Evolutionary conservation across 2,888 invertebrate genomes (phyloP).

Genomic region (Enchytraeus crypticus): DNA sequence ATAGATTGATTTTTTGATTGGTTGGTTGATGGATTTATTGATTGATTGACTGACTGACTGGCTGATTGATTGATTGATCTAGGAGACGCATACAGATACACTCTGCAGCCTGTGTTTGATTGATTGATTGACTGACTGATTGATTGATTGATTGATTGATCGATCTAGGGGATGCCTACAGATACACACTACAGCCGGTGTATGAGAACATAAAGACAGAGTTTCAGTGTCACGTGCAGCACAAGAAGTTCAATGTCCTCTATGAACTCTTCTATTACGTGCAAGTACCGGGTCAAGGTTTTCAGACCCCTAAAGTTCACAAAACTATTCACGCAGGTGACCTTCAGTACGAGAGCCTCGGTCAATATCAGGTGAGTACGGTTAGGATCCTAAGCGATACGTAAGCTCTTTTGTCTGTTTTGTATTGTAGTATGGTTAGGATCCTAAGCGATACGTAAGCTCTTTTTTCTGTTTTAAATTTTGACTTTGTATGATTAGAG

Average conservation of each 20-base stretch:
- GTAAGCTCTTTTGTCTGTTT: neutral
- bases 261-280: slow-evolving; percentile 27
- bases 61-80: too few relatives aligned
- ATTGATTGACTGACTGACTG: neutral
- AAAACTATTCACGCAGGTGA: slow-evolving; percentile 20
- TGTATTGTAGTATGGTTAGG: neutral
- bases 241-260: slow-evolving; percentile 18
- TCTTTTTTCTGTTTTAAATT: neutral
- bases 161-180: slow-evolving; percentile 37
- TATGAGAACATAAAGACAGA: slow-evolving; percentile 33
- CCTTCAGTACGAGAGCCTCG: slow-evolving; percentile 20
- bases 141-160: neutral
- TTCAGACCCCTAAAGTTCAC: slow-evolving; percentile 20
- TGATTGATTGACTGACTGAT: too few relatives aligned
- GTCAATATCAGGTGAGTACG: slow-evolving; percentile 16
- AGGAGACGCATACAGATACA: too few relatives aligned
- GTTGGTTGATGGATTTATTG: neutral
- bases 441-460: neutral
- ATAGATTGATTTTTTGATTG: neutral
- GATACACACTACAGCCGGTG: slow-evolving; percentile 39
- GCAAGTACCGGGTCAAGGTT: slow-evolving; percentile 15
- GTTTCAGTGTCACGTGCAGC: slow-evolving; percentile 25
- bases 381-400: neutral
- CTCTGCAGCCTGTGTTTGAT: too few relatives aligned
- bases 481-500: too few relatives aligned